Conservation (phyloP, 30 jellyfish, hydroid and myxozoan species). For the Sanderia malayensis region DNA sequence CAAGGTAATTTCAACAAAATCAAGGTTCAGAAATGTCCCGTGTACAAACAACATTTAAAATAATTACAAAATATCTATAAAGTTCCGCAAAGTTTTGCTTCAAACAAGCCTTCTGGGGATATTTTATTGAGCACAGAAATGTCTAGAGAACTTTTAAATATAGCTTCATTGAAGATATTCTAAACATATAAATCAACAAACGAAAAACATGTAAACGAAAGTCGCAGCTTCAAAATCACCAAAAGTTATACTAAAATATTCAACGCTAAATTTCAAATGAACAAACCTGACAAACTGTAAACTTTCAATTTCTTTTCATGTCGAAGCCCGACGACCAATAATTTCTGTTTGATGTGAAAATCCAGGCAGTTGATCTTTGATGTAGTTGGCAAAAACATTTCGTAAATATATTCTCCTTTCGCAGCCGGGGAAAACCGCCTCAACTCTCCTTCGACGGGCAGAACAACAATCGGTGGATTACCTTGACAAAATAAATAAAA, state of each 20-base stretch:
- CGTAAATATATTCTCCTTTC: conserved; percentile 10
- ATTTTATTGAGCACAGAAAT: neutral
- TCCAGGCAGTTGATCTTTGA: conserved; percentile 21
- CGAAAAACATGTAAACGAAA: neutral
- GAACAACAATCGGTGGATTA: conserved; percentile 29
- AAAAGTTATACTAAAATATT: neutral
- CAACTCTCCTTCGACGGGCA: conserved; percentile 49
- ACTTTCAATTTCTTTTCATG: conserved; percentile 35
- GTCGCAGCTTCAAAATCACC: neutral
- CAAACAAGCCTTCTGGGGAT: too few relatives aligned
- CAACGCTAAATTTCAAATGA: neutral
- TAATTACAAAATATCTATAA: too few relatives aligned
- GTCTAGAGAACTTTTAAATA: neutral
- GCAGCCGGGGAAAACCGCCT: conserved; percentile 13
- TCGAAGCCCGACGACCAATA: conserved; percentile 40
- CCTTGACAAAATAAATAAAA: too few relatives aligned
- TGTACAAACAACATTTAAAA: too few relatives aligned
- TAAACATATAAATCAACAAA: neutral
- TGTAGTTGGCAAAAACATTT: conserved; percentile 12
- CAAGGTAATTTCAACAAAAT: too few relatives aligned
- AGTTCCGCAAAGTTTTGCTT: too few relatives aligned
- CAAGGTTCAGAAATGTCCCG: too few relatives aligned
- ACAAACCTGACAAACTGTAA: conserved; percentile 48
- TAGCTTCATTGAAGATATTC: neutral
- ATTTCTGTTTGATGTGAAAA: conserved; percentile 14